Conservation (phyloP, 2,797 vertebrate genomes). For the Mormyrus hasselquistii region DNA sequence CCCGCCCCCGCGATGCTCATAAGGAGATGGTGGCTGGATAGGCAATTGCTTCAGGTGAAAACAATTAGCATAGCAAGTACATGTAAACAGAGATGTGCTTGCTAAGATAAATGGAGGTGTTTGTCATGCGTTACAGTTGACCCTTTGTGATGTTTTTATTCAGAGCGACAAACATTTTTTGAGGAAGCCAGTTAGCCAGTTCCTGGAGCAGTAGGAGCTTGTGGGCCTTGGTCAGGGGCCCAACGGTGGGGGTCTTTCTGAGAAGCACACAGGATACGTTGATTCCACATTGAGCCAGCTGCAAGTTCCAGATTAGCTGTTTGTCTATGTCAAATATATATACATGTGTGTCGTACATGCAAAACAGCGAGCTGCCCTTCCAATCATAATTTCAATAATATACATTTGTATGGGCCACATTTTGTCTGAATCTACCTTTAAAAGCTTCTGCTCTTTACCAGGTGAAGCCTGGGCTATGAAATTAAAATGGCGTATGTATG, state of each 20-base stretch:
- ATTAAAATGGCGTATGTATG: background rate
- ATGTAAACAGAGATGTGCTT: background rate
- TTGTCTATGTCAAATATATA: background rate
- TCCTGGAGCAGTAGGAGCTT: background rate
- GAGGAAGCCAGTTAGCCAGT: background rate
- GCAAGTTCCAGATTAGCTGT: background rate
- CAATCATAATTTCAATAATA: background rate
- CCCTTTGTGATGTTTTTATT: background rate
- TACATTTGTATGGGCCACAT: background rate
- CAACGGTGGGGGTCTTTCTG: background rate
- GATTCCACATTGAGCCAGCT: background rate
- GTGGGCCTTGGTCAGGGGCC: background rate
- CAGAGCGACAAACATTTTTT: background rate
- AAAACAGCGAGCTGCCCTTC: background rate
- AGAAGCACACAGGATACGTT: background rate
- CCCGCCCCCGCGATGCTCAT: background rate
- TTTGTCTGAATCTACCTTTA: background rate
- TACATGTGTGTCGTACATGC: background rate
- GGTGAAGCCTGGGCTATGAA: background rate
- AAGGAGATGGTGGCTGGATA: background rate
- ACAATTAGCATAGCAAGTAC: background rate
- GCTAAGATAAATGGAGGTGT: background rate
- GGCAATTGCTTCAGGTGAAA: background rate
- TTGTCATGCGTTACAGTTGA: background rate
- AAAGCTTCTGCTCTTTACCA: background rate